Evolutionary conservation across 2,888 invertebrate genomes (phyloP).

Genomic region (Cecidostiba fungosa): DNA sequence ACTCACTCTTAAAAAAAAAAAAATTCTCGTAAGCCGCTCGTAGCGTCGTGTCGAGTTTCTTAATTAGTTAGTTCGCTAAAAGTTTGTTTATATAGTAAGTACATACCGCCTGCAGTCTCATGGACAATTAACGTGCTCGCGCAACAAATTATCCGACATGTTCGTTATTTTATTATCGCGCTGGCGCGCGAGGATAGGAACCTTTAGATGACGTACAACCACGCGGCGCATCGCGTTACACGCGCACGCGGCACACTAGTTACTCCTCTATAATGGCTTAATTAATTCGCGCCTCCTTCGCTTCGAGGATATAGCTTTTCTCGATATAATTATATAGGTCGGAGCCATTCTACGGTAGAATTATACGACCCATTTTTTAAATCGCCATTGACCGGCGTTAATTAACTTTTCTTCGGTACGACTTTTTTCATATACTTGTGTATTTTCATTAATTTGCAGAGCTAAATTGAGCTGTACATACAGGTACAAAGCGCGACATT

Average conservation of each 20-base stretch:
- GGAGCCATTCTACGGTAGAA: neutral
- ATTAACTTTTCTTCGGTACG: neutral
- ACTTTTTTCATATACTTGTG: neutral
- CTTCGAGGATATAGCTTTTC: neutral
- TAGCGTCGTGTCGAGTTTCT: constrained; percentile 35
- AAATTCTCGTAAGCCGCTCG: neutral
- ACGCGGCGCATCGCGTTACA: constrained; percentile 11
- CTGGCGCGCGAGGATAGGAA: neutral
- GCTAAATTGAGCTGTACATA: neutral
- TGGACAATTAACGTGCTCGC: constrained; percentile 45
- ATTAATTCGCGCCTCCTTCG: constrained; percentile 46
- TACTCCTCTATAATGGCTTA: constrained; percentile 47
- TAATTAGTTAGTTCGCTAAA: constrained; percentile 57
- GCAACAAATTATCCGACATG: constrained; percentile 52
- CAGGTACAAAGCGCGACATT: neutral
- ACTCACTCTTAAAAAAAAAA: constrained; percentile 17
- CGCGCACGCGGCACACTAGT: neutral
- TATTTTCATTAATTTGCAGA: neutral
- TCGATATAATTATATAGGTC: neutral
- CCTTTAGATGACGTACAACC: constrained; percentile 49
- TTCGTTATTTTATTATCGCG: constrained; percentile 57
- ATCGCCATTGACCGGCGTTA: neutral
- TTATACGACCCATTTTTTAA: neutral
- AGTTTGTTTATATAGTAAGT: constrained; percentile 40
- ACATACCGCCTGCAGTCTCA: neutral